Conservation (phyloP, 2,113 vertebrate species). For the Rattus rattus region DNA sequence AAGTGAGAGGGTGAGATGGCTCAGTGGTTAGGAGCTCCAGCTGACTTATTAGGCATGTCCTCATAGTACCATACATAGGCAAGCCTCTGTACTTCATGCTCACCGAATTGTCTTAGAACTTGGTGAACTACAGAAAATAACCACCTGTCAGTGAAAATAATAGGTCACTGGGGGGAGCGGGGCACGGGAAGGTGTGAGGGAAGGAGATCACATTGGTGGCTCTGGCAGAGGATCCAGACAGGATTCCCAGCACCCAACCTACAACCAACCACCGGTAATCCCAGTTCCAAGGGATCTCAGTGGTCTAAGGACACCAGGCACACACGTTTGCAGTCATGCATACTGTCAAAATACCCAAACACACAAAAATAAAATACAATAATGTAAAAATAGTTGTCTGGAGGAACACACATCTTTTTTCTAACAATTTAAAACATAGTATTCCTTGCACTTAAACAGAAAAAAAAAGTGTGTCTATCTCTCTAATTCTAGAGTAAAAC, state of each 20-base stretch:
- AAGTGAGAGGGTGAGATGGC: not conserved
- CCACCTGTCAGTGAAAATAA: not conserved
- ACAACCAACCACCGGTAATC: not conserved
- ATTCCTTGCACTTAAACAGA: not conserved
- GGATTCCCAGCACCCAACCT: not conserved
- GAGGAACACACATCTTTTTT: not conserved
- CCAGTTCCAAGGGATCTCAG: not conserved
- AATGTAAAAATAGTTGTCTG: not conserved
- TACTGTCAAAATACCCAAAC: not conserved
- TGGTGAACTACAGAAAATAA: not conserved
- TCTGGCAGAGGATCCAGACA: not conserved
- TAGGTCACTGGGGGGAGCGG: not conserved
- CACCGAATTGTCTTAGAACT: not conserved
- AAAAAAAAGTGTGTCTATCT: not conserved
- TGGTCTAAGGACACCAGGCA: not conserved
- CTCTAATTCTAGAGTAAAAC: constrained; percentile 7
- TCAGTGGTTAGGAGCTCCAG: not conserved
- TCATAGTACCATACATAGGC: too few relatives aligned
- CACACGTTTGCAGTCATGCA: not conserved
- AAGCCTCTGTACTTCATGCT: too few relatives aligned
- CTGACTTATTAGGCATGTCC: not conserved
- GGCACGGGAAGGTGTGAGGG: too few relatives aligned
- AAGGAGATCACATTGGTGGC: not conserved
- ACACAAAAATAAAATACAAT: not conserved
- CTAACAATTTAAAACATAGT: not conserved